Base-by-base conservation (phyloP, 2,888 invertebrate genomes). In the Pteria penguin region DNA sequence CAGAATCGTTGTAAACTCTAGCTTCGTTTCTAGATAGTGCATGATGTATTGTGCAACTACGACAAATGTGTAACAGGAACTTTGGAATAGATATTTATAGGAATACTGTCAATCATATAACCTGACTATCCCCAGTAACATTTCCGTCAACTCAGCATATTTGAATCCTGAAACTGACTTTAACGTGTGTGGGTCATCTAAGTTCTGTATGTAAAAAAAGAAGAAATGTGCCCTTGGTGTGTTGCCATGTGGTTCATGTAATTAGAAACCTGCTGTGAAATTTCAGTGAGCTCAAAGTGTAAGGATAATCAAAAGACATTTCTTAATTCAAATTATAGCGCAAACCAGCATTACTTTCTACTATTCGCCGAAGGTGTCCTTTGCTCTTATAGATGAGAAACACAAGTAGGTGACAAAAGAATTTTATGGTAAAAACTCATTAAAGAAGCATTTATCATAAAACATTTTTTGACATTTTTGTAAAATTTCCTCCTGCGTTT, bases 201-300 rank as follows among this genome's bases (percentile, higher is more conserved):
- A 70, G 70, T 70, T 70, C 70, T 61, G 36, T 33, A 11, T 57
- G 57, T 33, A 60, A 69, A 69, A 58, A 69, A 58, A 27, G n/a
- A 61, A 61, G 54, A 36, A 57, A 70, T 70, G 24, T 61, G 67
- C 27, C n/a, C 55, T 32, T 32, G 18, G 45, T 45, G 18, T 24
- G 54, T 24, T 55, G 68, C 55, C 68, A 68, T 68, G 68, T 68
- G 68, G 68, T 57, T 68, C 52, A 32, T 55, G 68, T 68, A 68
- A 68, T 68, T 68, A 68, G 55, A 33, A 52, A 22, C 68, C 55
- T 18, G 33, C 68, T 68, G 68, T 14, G 57, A 57, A 55, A 32
- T 55, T 31, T 55, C 68, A 32, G 22, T 57, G 29, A 31, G 26
- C 31, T 27, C 45, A 57, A 55, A 68, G 24, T 22, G 29, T n/a